Evolutionary conservation across 2,113 vertebrate genomes (phyloP), one percentile per base, ranked within the genome.

Genomic region (Gymnarchus niloticus): DNA sequence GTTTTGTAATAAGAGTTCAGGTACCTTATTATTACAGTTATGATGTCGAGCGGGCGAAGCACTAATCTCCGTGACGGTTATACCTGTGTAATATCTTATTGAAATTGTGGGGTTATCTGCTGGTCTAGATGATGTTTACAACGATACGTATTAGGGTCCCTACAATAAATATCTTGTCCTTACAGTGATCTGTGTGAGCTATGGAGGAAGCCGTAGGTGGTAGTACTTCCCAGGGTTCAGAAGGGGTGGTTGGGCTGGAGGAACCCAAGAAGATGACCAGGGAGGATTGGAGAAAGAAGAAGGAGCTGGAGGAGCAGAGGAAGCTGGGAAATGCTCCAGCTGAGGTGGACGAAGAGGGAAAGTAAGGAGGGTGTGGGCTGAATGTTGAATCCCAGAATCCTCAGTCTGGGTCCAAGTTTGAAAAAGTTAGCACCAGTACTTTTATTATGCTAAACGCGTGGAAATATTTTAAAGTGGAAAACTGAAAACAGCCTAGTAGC

Each of bases 241-340:
- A 96, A 21, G 96, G 92, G 33, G 94, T 96, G 8, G 92, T 97
- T 87, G 96, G 94, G 84, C 92, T 99, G 87, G 97, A 99, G 88
- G 97, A 99, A 28, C 98, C 98, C 49, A 99, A 99, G 89, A 99
- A 99, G 89, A 98, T 99, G 97, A 99, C 96, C 0, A 92, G 97
- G 85, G 97, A 99, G 88, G 98, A 99, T 85, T 99, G 98, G 98
- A 97, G 98, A 87, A 99, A 99, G 91, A 99, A 99, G 91, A 99
- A 99, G 83, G 98, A 99, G 77, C 88, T 99, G 54, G 98, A 99
- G 92, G 98, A 99, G 84, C 98, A 99, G 89, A 94, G 97, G 59
- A 99, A 99, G 85, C 89, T 99, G 51, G 98, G 98, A 87, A 99
- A 99, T 88, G 98, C 97, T 6, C 98, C 97, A 17, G 98, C 98